Evolutionary conservation across 2,113 vertebrate species (phyloP).

Genomic region (Oryzias javanicus): DNA sequence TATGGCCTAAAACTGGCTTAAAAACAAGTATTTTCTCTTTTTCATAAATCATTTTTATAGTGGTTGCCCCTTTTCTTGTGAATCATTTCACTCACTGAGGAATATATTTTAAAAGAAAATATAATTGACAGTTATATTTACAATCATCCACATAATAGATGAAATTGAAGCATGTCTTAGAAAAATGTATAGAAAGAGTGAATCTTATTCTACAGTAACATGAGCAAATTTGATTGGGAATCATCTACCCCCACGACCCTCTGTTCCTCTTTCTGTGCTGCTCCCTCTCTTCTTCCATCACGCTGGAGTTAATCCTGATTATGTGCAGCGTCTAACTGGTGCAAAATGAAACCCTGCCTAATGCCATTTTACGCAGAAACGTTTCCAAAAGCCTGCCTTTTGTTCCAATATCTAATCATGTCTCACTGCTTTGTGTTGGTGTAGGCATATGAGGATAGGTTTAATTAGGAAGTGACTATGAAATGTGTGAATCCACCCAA

Average conservation of each 20-base stretch:
- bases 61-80: too few relatives aligned
- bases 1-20: too few relatives aligned
- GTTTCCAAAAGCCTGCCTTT: constrained; percentile 63
- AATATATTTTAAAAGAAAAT: too few relatives aligned
- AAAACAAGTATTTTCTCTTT: too few relatives aligned
- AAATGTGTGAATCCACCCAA: constrained; percentile 46
- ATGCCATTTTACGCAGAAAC: constrained; percentile 64
- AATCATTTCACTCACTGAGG: too few relatives aligned
- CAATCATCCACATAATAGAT: too few relatives aligned
- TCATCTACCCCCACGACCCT: constrained; percentile 19
- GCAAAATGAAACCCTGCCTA: constrained; percentile 57
- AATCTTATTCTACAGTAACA: constrained; percentile 8
- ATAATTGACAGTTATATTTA: too few relatives aligned
- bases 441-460: constrained; percentile 42
- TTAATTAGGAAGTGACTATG: constrained; percentile 51
- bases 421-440: constrained; percentile 55
- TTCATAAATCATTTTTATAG: too few relatives aligned
- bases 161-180: too few relatives aligned
- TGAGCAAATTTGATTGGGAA: constrained; percentile 27
- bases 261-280: constrained; percentile 3
- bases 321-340: constrained; percentile 61
- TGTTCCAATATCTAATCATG: constrained; percentile 60
- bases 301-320: constrained; percentile 73
- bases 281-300: constrained; percentile 30
- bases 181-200: background rate